Conservation (phyloP, 2,888 invertebrate species). For the Germaria angustata region DNA sequence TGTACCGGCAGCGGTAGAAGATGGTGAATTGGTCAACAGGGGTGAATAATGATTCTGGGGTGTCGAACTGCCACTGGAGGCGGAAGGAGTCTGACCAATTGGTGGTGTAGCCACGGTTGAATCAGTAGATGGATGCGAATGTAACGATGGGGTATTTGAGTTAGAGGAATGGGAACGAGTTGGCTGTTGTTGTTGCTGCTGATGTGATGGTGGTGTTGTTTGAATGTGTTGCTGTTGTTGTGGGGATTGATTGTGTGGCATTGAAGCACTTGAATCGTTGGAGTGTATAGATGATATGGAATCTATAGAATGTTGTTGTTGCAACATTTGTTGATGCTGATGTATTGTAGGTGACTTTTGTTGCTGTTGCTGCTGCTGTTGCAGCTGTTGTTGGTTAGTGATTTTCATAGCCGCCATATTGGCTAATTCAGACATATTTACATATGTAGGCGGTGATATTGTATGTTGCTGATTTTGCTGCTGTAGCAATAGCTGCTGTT, state of each 20-base stretch:
- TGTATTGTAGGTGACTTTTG: slow-evolving; percentile 52
- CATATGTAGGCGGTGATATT: slow-evolving; percentile 87
- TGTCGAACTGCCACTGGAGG: slow-evolving; percentile 79
- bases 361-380: slow-evolving; percentile 70
- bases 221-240: slow-evolving; percentile 68
- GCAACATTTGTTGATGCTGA: slow-evolving; percentile 75
- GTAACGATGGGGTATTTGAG: slow-evolving; percentile 75
- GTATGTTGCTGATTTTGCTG: slow-evolving; percentile 71
- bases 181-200: slow-evolving; percentile 57
- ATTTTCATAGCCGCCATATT: slow-evolving; percentile 89
- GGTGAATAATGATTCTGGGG: slow-evolving; percentile 80
- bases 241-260: slow-evolving; percentile 66
- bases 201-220: slow-evolving; percentile 62
- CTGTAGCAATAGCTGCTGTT: slow-evolving; percentile 70
- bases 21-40: slow-evolving; percentile 78
- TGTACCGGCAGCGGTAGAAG: slow-evolving; percentile 77
- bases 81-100: slow-evolving; percentile 74
- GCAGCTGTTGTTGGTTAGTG: slow-evolving; percentile 81
- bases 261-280: slow-evolving; percentile 74
- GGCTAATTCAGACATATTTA: slow-evolving; percentile 94
- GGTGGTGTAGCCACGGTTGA: slow-evolving; percentile 76
- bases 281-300: slow-evolving; percentile 77
- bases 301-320: slow-evolving; percentile 82
- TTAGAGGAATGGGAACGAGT: slow-evolving; percentile 77
- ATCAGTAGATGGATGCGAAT: slow-evolving; percentile 78